Conservation (phyloP, 2,888 invertebrate genomes). For the Metellina segmentata region DNA sequence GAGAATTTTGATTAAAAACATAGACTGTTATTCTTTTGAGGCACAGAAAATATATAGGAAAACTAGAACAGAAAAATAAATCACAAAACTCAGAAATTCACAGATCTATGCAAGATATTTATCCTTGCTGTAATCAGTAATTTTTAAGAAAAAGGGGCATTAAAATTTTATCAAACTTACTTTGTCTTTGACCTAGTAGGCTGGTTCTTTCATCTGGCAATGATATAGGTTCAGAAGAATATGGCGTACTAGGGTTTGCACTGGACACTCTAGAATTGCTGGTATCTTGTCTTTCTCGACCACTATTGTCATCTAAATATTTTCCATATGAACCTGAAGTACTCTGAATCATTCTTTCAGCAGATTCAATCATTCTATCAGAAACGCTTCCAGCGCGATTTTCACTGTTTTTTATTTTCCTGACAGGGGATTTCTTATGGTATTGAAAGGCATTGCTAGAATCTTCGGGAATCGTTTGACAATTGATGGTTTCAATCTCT, state of each 20-base stretch:
- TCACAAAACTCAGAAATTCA: background rate
- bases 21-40: no score
- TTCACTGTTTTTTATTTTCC: slow-evolving; percentile 2
- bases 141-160: background rate
- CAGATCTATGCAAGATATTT: no score
- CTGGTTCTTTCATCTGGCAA: slow-evolving; percentile 49
- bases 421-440: slow-evolving; percentile 8
- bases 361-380: slow-evolving; percentile 73
- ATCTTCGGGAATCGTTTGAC: slow-evolving; percentile 36
- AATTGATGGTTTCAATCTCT: slow-evolving; percentile 69
- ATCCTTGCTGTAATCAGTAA: background rate
- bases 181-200: slow-evolving; percentile 52
- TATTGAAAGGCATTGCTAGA: background rate
- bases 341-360: slow-evolving; percentile 68
- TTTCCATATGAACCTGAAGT: slow-evolving; percentile 64
- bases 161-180: slow-evolving; percentile 17
- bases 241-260: slow-evolving; percentile 56
- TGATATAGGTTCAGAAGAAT: slow-evolving; percentile 52
- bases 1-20: no score
- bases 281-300: slow-evolving; percentile 29
- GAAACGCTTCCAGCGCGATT: slow-evolving; percentile 48
- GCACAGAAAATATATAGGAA: no score
- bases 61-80: background rate
- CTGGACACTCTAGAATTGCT: slow-evolving; percentile 33
- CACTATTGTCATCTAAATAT: slow-evolving; percentile 18